Conservation (phyloP, 1,140 invertebrate species). For the Choristoneura fumiferana region DNA sequence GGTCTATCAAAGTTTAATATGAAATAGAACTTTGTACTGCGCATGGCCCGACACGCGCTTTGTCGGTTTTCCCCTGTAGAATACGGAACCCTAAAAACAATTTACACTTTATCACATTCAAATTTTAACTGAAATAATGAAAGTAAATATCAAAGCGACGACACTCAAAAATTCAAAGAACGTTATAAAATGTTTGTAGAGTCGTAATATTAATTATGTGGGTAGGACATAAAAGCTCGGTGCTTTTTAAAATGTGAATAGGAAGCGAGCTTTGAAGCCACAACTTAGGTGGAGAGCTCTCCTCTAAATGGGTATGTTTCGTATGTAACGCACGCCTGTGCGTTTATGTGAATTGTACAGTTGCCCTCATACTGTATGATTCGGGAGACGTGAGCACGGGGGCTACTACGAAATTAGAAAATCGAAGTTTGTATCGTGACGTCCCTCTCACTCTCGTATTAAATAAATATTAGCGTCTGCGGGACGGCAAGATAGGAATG, state of each 20-base stretch:
- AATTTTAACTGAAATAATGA: constrained; percentile 5
- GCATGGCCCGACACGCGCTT: too few relatives aligned
- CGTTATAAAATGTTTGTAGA: constrained; percentile 47
- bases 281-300: constrained; percentile 55
- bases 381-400: too few relatives aligned
- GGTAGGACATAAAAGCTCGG: constrained; percentile 40
- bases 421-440: too few relatives aligned
- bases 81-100: constrained; percentile 36
- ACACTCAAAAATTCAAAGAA: constrained; percentile 64
- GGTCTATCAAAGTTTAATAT: too few relatives aligned
- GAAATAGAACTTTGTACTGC: too few relatives aligned
- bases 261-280: constrained; percentile 66
- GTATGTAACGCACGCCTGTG: constrained; percentile 12
- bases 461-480: too few relatives aligned
- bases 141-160: constrained; percentile 36
- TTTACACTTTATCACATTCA: constrained; percentile 31
- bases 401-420: too few relatives aligned
- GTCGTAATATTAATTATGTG: constrained; percentile 66
- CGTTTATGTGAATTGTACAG: too few relatives aligned
- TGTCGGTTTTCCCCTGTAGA: constrained; percentile 28
- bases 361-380: too few relatives aligned
- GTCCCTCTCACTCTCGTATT: too few relatives aligned
- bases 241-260: constrained; percentile 63
- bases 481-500: too few relatives aligned
- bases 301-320: constrained; percentile 44